phyloP scores from a whole-genome alignment of 2,113 vertebrate species.

The Amphilophus citrinellus region DNA sequence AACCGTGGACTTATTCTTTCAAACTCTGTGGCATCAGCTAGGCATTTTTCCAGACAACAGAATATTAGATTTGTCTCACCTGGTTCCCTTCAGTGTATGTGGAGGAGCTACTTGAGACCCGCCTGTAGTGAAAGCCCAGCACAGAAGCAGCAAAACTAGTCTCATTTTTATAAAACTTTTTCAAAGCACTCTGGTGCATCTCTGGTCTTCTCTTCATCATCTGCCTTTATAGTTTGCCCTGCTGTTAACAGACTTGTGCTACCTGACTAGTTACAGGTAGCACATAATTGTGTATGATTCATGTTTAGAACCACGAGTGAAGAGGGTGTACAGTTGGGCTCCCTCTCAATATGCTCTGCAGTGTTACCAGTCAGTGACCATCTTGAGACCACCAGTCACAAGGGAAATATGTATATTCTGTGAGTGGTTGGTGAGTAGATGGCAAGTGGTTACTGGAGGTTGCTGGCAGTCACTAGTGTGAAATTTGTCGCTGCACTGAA shows the following conservation, averaged over 20 bases:
- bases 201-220: not conserved
- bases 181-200: not conserved
- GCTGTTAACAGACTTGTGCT: not conserved
- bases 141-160: too few species aligned
- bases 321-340: not conserved
- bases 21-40: fast-evolving
- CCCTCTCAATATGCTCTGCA: not conserved
- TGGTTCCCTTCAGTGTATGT: not conserved
- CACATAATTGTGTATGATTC: fast-evolving
- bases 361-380: not conserved
- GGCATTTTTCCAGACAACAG: not conserved
- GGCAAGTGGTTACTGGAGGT: not conserved
- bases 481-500: fast-evolving
- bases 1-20: not conserved
- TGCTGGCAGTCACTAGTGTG: not conserved
- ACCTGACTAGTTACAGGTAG: not conserved
- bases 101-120: too few species aligned
- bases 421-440: too few species aligned
- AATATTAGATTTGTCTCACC: fast-evolving
- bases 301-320: not conserved
- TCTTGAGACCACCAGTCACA: fast-evolving
- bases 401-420: not conserved
- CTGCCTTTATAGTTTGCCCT: not conserved
- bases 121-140: too few species aligned
- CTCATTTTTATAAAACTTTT: too few species aligned